These are phyloP conservation scores for Procapra przewalskii DNA, from an alignment of 2,113 vertebrate genomes.

Conservation along the genomic window DNA sequence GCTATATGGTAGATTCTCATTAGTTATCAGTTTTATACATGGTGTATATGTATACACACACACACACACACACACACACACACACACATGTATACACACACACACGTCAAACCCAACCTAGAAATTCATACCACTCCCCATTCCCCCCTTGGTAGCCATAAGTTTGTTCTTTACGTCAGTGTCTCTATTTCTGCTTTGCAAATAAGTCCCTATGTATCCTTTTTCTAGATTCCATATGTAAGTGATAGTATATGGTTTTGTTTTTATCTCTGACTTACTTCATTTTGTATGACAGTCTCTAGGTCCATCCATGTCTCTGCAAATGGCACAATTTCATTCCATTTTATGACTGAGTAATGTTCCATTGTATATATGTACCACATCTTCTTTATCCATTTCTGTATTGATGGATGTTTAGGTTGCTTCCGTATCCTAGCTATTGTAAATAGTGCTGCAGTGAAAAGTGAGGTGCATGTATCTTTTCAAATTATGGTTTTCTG, in stretches of 20 bases:
- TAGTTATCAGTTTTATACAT: neutral
- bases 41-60: neutral
- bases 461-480: neutral
- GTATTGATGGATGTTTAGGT: neutral
- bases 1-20: neutral
- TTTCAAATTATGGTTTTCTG: neutral
- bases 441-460: neutral
- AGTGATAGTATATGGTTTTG: neutral
- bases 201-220: neutral
- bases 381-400: neutral
- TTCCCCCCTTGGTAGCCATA: neutral
- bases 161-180: neutral
- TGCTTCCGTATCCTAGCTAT: neutral
- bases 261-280: neutral
- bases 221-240: neutral
- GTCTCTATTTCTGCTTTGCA: neutral
- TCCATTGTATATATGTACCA: neutral
- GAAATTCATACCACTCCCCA: neutral
- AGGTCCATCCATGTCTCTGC: neutral
- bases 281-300: neutral
- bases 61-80: too few relatives aligned
- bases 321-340: neutral
- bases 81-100: accelerated
- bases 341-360: neutral
- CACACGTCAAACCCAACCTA: neutral